A percentile compares a stretch with the other conserved stretches of the same genome.
phyloP scores from a whole-genome alignment of 2,113 vertebrate species.

The Furnarius figulus region DNA sequence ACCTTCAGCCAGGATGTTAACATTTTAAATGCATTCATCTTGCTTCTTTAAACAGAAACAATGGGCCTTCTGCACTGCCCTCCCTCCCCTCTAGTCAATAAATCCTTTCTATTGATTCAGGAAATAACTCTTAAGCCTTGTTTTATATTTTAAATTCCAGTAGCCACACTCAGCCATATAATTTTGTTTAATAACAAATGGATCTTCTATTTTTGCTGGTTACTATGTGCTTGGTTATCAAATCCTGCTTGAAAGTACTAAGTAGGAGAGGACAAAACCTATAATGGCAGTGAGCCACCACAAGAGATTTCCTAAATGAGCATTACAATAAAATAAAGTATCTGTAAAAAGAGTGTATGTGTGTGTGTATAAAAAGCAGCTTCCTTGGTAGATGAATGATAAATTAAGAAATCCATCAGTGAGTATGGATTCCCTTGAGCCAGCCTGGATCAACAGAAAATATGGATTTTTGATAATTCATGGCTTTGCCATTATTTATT shows the following conservation, averaged over 20 bases:
- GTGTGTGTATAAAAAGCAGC: slow-evolving; percentile 56
- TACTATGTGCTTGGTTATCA: slow-evolving; percentile 63
- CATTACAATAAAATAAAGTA: slow-evolving; percentile 52
- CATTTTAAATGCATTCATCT: slow-evolving; percentile 75
- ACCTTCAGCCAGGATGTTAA: slow-evolving; percentile 52
- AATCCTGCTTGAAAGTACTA: slow-evolving; percentile 49
- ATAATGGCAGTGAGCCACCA: slow-evolving; percentile 29
- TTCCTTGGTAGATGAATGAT: slow-evolving; percentile 66
- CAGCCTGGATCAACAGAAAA: slow-evolving; percentile 62
- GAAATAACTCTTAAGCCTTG: slow-evolving; percentile 68
- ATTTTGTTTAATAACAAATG: slow-evolving; percentile 70
- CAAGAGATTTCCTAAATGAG: slow-evolving; percentile 65
- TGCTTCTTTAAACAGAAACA: slow-evolving; percentile 66
- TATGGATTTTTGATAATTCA: slow-evolving; percentile 77
- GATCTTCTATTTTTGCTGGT: slow-evolving; percentile 68
- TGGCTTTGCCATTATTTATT: slow-evolving; percentile 67
- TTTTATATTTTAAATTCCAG: slow-evolving; percentile 71
- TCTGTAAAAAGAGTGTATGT: not conserved
- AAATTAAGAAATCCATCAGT: slow-evolving; percentile 69
- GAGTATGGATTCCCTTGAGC: slow-evolving; percentile 66
- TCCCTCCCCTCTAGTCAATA: slow-evolving; percentile 57
- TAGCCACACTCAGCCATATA: slow-evolving; percentile 59
- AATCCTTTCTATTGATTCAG: slow-evolving; percentile 73
- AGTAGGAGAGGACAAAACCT: slow-evolving; percentile 52
- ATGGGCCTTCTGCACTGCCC: slow-evolving; percentile 51